Evolutionary conservation across 2,888 invertebrate genomes (phyloP), one percentile per base, ranked within the genome.

Genomic region (Tubiluchus corallicola): DNA sequence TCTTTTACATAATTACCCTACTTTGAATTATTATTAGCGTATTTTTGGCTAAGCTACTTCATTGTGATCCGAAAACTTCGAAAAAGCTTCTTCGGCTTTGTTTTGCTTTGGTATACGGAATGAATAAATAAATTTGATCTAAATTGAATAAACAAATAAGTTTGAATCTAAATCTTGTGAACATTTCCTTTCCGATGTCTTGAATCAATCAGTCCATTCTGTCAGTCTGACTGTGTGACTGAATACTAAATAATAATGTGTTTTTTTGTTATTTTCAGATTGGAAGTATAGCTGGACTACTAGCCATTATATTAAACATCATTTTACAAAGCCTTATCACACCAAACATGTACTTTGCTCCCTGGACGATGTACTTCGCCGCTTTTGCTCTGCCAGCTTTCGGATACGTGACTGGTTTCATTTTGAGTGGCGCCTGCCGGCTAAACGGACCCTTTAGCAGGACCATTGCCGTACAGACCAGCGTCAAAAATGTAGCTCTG

Each of bases 401-500:
- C 4, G 57, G 56, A 2, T 57, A 57, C 38, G 39, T 46, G 2
- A 50, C 57, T n/a, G 60, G 58, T 2, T 57, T 53, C 45, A 19
- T 49, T 3, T 49, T 55, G 3, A 53, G 53, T 1, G 47, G 46
- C 41, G 18, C 57, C 4, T 54, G 49, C 39, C 47, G 55, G 3
- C 51, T 53, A 48, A 48, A 51, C 21, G 45, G 47, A 1, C 47
- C 40, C 3, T 50, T 47, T 4, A 41, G 56, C n/a, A 45, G 55
- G 40, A 58, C 59, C 2, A 53, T 59, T 21, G 55, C 56, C 40
- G 50, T 59, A 38, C 59, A 59, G 47, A 56, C 56, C 1, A 57
- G 59, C 5, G 53, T 57, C 19, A 58, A 59, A 41, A 59, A 59
- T 45, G 58, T 58, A 37, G 57, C 56, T 1, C 49, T 58, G 17